Evolutionary conservation across 2,888 invertebrate species (phyloP).

Genomic region (Myathropa florea): DNA sequence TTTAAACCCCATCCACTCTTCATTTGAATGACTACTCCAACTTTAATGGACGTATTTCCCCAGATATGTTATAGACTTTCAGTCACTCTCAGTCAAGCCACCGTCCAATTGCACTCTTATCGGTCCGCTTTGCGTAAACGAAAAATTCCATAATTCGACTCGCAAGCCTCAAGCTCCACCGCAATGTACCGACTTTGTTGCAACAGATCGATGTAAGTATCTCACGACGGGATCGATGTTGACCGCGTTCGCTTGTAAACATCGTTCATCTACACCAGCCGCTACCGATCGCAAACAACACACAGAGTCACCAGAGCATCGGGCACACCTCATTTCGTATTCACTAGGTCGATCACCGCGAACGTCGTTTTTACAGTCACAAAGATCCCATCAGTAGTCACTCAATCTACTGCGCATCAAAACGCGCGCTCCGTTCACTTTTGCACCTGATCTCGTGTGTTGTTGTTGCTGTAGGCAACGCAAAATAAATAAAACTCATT

Average conservation of each 20-base stretch:
- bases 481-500: neutral
- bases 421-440: constrained; percentile 42
- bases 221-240: constrained; percentile 6
- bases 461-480: neutral
- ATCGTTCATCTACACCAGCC: constrained; percentile 8
- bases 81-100: no score
- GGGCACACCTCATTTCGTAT: constrained; percentile 56
- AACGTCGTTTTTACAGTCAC: neutral
- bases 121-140: neutral
- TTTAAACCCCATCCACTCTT: neutral
- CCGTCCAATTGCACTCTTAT: neutral
- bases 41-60: neutral
- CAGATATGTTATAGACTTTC: no score
- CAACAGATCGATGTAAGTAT: constrained; percentile 24
- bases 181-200: constrained; percentile 1
- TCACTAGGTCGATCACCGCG: constrained; percentile 60
- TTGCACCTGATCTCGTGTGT: constrained; percentile 49
- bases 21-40: neutral
- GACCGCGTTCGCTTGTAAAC: constrained; percentile 47
- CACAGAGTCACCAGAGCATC: neutral
- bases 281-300: neutral
- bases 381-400: constrained; percentile 4
- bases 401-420: constrained; percentile 55
- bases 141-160: neutral
- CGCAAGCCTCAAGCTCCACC: neutral